Base-by-base conservation (phyloP, 53 echinoderm and acorn worm species). In the Holothuria leucospilota region DNA sequence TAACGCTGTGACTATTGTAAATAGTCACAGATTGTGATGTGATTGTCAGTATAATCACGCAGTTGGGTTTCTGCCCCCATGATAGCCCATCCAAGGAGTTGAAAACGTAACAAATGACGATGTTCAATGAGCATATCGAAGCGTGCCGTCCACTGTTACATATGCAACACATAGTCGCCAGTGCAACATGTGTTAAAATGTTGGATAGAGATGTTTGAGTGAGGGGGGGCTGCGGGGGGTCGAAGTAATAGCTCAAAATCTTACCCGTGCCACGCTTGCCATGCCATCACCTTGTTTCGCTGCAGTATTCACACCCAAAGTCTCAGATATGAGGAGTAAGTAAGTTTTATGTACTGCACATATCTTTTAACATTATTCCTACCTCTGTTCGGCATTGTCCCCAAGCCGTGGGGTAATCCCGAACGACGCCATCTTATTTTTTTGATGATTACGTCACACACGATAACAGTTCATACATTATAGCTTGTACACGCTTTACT, bases 401-500 rank as follows among this genome's bases (percentile, higher is more conserved):
- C n/a, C n/a, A n/a, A n/a, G n/a, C n/a, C n/a, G n/a, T n/a, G n/a
- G n/a, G n/a, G n/a, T n/a, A n/a, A n/a, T n/a, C n/a, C n/a, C n/a
- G n/a, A n/a, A n/a, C n/a, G n/a, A n/a, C n/a, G n/a, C n/a, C n/a
- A n/a, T n/a, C n/a, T n/a, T n/a, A n/a, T n/a, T n/a, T n/a, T n/a
- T n/a, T n/a, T n/a, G n/a, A n/a, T n/a, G n/a, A n/a, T n/a, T n/a
- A n/a, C n/a, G n/a, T n/a, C n/a, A n/a, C n/a, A n/a, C n/a, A n/a
- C n/a, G n/a, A n/a, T n/a, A n/a, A n/a, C n/a, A n/a, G n/a, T n/a
- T n/a, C n/a, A n/a, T n/a, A n/a, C n/a, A n/a, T n/a, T n/a, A n/a
- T n/a, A n/a, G n/a, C n/a, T n/a, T n/a, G n/a, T n/a, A 66, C n/a
- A 66, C n/a, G 67, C 67, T 66, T 66, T 66, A 28, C 67, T 66